Conservation (phyloP, 2,888 invertebrate species). For the Cerceris rybyensis region DNA sequence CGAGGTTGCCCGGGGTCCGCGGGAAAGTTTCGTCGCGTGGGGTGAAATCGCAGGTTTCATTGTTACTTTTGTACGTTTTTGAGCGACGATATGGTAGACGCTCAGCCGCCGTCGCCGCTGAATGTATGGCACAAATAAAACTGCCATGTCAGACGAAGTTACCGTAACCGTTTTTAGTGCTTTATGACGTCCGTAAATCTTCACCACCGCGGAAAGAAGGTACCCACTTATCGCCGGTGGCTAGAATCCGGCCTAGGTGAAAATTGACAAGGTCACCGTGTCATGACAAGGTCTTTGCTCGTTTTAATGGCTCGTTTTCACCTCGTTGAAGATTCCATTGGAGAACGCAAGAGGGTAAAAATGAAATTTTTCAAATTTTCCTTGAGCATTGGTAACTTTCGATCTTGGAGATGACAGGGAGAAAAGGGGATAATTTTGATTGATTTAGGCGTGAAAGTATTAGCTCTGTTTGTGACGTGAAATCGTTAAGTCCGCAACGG, state of each 20-base stretch:
- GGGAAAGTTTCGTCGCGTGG: conserved; percentile 38
- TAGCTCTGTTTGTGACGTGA: not conserved
- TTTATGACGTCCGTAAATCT: conserved; percentile 72
- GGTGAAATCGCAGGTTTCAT: conserved; percentile 58
- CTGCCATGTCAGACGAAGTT: conserved; percentile 51
- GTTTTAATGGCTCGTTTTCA: conserved; percentile 24
- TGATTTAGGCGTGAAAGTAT: conserved; percentile 5
- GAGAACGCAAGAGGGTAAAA: not conserved
- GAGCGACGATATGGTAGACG: conserved; percentile 40
- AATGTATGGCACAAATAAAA: conserved; percentile 62
- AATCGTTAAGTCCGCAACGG: not conserved
- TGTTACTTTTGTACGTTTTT: conserved; percentile 60
- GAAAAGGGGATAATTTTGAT: not conserved
- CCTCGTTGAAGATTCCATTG: not conserved
- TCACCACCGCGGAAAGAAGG: conserved; percentile 32
- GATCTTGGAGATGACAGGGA: not conserved
- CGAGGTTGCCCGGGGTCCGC: conserved; percentile 2
- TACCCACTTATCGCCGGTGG: conserved; percentile 15
- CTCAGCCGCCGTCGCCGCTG: conserved; percentile 33
- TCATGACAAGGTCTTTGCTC: conserved; percentile 30
- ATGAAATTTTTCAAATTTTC: not conserved
- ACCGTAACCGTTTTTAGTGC: conserved; percentile 66
- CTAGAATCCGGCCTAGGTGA: conserved; percentile 20
- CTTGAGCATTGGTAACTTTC: not conserved
- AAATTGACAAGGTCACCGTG: conserved; percentile 58